phyloP scores from a whole-genome alignment of 2,113 vertebrate species.

The Carassius carassius region DNA sequence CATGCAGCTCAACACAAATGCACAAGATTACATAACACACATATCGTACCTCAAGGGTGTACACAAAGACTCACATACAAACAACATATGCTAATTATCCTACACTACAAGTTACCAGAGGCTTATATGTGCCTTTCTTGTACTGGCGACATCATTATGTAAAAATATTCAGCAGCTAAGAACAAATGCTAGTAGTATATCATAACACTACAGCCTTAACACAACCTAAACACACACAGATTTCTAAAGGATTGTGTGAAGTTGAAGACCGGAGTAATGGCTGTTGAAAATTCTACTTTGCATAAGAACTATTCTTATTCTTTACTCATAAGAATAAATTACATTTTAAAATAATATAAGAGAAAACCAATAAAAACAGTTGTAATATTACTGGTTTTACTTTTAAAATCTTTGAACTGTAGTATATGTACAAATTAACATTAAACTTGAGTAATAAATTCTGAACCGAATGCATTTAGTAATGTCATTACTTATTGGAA shows the following conservation, averaged over 20 bases:
- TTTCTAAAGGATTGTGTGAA: too few relatives aligned
- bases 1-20: background rate
- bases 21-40: constrained; percentile 30
- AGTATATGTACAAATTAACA: background rate
- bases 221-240: constrained; percentile 4
- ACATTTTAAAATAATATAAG: background rate
- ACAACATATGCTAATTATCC: background rate
- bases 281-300: background rate
- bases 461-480: background rate
- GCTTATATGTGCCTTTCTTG: background rate
- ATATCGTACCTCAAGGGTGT: background rate
- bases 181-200: background rate
- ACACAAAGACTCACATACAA: background rate
- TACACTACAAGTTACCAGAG: background rate
- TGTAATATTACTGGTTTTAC: background rate
- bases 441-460: background rate
- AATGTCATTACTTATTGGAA: background rate
- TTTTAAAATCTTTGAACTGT: background rate
- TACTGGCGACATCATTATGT: background rate
- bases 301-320: too few relatives aligned
- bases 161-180: background rate
- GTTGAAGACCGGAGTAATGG: too few relatives aligned
- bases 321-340: background rate
- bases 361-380: background rate
- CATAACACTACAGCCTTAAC: background rate